phyloP scores from a whole-genome alignment of 2,113 vertebrate genomes.

The Garra rufa region DNA sequence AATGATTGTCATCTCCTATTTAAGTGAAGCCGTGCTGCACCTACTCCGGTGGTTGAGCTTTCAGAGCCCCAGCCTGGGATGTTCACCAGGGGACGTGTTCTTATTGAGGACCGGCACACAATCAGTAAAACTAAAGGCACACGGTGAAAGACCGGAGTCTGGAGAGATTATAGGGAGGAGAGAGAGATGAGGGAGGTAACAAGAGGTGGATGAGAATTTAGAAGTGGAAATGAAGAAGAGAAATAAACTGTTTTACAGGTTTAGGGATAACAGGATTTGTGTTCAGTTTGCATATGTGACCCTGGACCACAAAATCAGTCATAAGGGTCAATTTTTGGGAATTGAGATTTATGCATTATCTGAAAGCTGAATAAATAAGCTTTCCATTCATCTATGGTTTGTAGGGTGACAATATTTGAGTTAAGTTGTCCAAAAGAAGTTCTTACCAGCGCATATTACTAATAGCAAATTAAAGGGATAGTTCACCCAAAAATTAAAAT shows the following conservation, averaged over 20 bases:
- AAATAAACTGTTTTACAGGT: not conserved
- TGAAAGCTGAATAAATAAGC: too few relatives aligned
- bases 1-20: constrained; percentile 51
- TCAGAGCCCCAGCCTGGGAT: constrained; percentile 24
- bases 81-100: constrained; percentile 32
- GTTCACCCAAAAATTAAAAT: too few relatives aligned
- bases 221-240: constrained; percentile 21
- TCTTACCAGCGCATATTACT: too few relatives aligned
- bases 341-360: too few relatives aligned
- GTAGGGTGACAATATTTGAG: too few relatives aligned
- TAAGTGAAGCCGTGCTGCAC: constrained; percentile 13
- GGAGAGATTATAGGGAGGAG: constrained; percentile 9
- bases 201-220: constrained; percentile 11
- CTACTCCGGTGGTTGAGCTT: constrained; percentile 34
- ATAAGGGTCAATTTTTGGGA: too few relatives aligned
- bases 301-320: too few relatives aligned
- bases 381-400: too few relatives aligned
- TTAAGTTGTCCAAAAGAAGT: too few relatives aligned
- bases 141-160: not conserved
- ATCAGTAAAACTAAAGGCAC: constrained; percentile 32
- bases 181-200: constrained; percentile 6
- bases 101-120: constrained; percentile 35
- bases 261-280: not conserved
- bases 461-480: too few relatives aligned
- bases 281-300: not conserved